These are phyloP conservation scores for Dolichopus griseipennis DNA, from an alignment of 2,888 invertebrate species.

Conservation along the genomic window DNA sequence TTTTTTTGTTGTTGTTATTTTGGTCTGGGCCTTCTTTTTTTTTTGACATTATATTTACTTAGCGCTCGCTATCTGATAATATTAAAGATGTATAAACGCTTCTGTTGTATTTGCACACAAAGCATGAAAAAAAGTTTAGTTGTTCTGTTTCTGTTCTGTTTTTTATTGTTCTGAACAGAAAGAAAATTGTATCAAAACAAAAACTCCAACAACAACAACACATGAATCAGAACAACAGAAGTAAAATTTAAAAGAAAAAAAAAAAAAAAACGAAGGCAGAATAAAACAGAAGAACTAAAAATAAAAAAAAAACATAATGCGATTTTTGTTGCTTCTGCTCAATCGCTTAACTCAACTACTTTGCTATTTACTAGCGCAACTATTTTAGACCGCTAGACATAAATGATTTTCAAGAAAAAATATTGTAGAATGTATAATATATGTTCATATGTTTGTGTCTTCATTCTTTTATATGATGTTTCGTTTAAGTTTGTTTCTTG, in stretches of 20 bases:
- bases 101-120: constrained; percentile 6
- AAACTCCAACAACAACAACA: not conserved
- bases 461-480: too few relatives aligned
- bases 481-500: not conserved
- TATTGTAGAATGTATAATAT: too few relatives aligned
- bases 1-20: too few relatives aligned
- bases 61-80: not conserved
- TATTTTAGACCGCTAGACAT: not conserved
- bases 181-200: not conserved
- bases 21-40: not conserved
- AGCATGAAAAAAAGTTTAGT: not conserved
- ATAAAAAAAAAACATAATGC: not conserved
- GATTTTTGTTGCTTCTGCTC: not conserved
- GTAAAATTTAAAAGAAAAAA: too few relatives aligned
- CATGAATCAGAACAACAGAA: too few relatives aligned
- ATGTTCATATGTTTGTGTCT: not conserved
- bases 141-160: too few relatives aligned
- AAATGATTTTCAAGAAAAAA: not conserved
- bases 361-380: not conserved
- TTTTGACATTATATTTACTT: not conserved
- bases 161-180: not conserved
- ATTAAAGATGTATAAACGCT: not conserved
- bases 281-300: too few relatives aligned
- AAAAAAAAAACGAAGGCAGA: too few relatives aligned
- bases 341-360: not conserved